Percentiles rank a stretch among this genome's conserved stretches.
Evolutionary conservation across 2,113 vertebrate genomes (phyloP).

Genomic region (Rhipidura dahli): DNA sequence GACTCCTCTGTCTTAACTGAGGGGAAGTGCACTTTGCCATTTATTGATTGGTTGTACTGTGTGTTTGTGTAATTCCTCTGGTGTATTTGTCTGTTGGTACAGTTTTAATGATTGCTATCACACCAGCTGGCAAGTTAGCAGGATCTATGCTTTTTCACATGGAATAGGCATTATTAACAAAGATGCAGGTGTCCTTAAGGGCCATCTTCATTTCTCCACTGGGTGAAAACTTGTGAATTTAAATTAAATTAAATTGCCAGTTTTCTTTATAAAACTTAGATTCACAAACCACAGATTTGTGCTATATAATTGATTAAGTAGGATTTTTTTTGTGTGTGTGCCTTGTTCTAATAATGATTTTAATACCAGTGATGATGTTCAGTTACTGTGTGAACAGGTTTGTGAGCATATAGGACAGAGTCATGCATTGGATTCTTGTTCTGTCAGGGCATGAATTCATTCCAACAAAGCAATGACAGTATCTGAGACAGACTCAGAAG

Average conservation of each 20-base stretch:
- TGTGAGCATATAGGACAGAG: not conserved
- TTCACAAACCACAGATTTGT: not conserved
- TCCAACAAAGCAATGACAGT: not conserved
- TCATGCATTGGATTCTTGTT: not conserved
- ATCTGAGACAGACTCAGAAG: not conserved
- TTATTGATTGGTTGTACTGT: not conserved
- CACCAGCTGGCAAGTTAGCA: not conserved
- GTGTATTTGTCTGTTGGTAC: not conserved
- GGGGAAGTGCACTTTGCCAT: not conserved
- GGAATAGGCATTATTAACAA: not conserved
- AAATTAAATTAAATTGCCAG: not conserved
- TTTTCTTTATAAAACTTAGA: not conserved
- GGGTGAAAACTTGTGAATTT: not conserved
- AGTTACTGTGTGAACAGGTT: not conserved
- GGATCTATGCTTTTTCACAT: not conserved
- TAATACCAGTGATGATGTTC: not conserved
- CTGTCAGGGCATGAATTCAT: not conserved
- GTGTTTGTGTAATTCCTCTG: not conserved
- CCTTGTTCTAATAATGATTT: not conserved
- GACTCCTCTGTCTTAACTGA: not conserved
- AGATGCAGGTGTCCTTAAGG: not conserved
- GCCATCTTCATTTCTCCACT: not conserved
- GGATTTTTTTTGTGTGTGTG: not conserved
- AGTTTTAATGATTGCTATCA: not conserved
- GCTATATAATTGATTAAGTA: not conserved